Percentiles rank a stretch among this genome's conserved stretches.
phyloP scores from a whole-genome alignment of 2,888 invertebrate genomes.

The Cryptus armator region DNA sequence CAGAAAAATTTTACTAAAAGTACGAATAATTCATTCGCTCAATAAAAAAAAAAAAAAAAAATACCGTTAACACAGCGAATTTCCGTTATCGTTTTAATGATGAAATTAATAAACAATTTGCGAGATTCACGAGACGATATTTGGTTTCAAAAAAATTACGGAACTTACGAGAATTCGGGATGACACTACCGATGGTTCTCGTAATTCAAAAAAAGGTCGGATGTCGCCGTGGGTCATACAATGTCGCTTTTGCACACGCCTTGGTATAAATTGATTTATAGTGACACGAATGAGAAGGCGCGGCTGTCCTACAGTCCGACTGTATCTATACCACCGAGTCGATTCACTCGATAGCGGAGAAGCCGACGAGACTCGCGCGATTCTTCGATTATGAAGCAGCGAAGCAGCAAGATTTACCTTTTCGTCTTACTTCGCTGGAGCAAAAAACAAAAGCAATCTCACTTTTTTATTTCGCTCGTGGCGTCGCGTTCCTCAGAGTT shows the following conservation, averaged over 20 bases:
- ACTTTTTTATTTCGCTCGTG: not conserved
- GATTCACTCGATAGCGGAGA: not conserved
- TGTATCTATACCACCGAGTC: conserved; percentile 25
- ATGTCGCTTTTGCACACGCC: conserved; percentile 57
- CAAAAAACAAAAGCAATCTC: not conserved
- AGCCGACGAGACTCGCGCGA: not conserved
- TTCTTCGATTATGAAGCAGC: not conserved
- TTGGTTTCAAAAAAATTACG: not conserved
- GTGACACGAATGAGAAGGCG: conserved; percentile 68
- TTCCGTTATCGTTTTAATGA: too few species aligned
- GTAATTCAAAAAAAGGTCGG: conserved; percentile 69
- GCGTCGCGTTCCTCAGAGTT: not conserved
- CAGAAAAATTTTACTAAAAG: too few species aligned
- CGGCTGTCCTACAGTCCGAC: conserved; percentile 50
- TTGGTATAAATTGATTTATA: conserved; percentile 68
- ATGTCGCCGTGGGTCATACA: conserved; percentile 67
- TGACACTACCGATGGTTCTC: conserved; percentile 41
- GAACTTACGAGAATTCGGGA: conserved; percentile 3
- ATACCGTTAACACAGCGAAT: too few species aligned
- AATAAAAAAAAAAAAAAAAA: too few species aligned
- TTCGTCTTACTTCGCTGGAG: not conserved
- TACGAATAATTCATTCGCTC: too few species aligned
- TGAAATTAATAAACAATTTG: too few species aligned
- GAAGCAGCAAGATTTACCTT: conserved; percentile 1
- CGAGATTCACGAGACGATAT: too few species aligned